Evolutionary conservation across 1,140 invertebrate species (phyloP).

Genomic region (Varroa destructor): DNA sequence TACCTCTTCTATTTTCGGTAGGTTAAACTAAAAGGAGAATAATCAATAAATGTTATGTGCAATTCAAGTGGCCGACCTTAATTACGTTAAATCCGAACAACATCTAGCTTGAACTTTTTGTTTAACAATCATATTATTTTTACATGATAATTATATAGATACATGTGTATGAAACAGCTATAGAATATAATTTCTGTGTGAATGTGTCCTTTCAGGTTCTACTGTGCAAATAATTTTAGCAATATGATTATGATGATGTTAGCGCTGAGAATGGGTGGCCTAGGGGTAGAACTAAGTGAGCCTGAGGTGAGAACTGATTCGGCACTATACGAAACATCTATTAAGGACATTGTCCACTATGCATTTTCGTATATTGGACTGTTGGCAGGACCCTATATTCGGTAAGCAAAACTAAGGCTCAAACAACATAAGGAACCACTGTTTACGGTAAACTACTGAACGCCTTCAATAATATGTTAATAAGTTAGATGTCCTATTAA

Average conservation of each 20-base stretch:
- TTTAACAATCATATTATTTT: too few relatives aligned
- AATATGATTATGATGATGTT: slow-evolving; percentile 27
- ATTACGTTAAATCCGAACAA: too few relatives aligned
- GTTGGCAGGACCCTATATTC: slow-evolving; percentile 18
- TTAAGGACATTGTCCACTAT: slow-evolving; percentile 1
- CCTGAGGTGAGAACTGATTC: neutral
- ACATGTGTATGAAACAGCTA: too few relatives aligned
- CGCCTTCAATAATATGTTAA: too few relatives aligned
- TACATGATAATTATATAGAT: too few relatives aligned
- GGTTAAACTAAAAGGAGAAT: neutral
- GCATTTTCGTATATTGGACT: slow-evolving; percentile 19
- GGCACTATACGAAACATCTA: neutral
- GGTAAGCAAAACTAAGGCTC: neutral
- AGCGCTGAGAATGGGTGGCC: slow-evolving; percentile 1
- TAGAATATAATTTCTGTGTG: too few relatives aligned
- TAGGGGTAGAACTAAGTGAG: neutral
- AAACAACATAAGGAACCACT: too few relatives aligned
- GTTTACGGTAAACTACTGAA: too few relatives aligned
- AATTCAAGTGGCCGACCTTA: too few relatives aligned
- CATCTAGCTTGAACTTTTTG: too few relatives aligned
- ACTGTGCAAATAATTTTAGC: slow-evolving; percentile 11
- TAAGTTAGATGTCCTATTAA: too few relatives aligned
- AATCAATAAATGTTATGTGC: too few relatives aligned
- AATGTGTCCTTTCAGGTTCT: neutral
- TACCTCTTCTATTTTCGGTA: slow-evolving; percentile 23